Conservation (phyloP, 2,888 invertebrate genomes). For the Trichogramma dendrolimi region DNA sequence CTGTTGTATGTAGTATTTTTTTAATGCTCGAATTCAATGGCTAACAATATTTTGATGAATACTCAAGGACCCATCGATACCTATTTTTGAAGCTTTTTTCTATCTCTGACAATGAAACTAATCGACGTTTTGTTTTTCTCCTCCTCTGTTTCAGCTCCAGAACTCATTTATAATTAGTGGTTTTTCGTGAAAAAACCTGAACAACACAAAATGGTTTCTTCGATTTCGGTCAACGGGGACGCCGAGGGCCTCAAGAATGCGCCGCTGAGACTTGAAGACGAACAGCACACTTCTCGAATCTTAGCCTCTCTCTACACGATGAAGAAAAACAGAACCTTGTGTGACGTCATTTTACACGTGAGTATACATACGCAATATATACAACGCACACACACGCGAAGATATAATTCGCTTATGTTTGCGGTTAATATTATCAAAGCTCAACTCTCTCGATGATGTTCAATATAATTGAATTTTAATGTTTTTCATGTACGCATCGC, state of each 20-base stretch:
- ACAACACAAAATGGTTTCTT: constrained; percentile 34
- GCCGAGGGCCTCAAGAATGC: constrained; percentile 33
- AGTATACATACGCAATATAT: constrained; percentile 43
- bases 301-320: constrained; percentile 71
- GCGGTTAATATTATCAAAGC: too few species aligned
- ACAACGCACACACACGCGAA: background rate
- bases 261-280: constrained; percentile 36
- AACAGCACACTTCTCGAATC: constrained; percentile 46
- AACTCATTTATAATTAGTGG: background rate
- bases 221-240: constrained; percentile 33
- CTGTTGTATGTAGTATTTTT: too few species aligned
- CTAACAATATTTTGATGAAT: too few species aligned
- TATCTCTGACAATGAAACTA: too few species aligned
- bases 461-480: constrained; percentile 11
- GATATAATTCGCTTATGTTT: too few species aligned
- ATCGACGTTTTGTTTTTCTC: background rate
- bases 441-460: background rate
- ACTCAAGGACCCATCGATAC: too few species aligned
- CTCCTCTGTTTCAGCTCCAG: background rate
- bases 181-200: constrained; percentile 1
- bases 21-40: too few species aligned
- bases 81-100: too few species aligned
- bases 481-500: constrained; percentile 30
- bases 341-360: constrained; percentile 79
- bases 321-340: constrained; percentile 79